These are phyloP conservation scores for Lacerta agilis DNA, from an alignment of 2,797 vertebrate species.

Conservation along the genomic window DNA sequence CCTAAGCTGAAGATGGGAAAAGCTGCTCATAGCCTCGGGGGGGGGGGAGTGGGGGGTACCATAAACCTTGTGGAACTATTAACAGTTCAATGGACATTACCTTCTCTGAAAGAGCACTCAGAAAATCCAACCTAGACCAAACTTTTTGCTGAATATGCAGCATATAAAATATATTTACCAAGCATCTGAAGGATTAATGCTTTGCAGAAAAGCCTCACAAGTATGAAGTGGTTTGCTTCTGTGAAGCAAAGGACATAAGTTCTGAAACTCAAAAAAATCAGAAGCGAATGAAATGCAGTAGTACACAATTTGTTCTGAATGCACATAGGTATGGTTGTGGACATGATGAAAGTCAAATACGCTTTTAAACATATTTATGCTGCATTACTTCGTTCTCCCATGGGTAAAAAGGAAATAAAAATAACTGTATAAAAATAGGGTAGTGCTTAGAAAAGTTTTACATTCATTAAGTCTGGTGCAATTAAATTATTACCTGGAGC, in stretches of 20 bases:
- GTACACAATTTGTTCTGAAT: neutral
- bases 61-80: neutral
- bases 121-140: neutral
- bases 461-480: slow-evolving; percentile 5
- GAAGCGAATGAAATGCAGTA: neutral
- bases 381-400: neutral
- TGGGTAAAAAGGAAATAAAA: neutral
- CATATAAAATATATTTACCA: neutral
- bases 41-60: too few relatives aligned
- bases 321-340: neutral
- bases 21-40: neutral
- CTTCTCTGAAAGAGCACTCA: slow-evolving; percentile 3
- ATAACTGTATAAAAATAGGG: slow-evolving; percentile 6
- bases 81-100: neutral
- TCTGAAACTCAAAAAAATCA: neutral
- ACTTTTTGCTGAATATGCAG: neutral
- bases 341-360: neutral
- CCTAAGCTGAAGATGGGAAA: neutral
- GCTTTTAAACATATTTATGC: neutral
- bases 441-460: neutral
- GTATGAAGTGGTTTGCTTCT: neutral
- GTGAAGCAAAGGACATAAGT: neutral
- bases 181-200: neutral
- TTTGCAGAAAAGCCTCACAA: neutral
- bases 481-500: slow-evolving; percentile 13